Evolutionary conservation across 2,888 invertebrate genomes (phyloP).

Genomic region (Rhingia campestris): DNA sequence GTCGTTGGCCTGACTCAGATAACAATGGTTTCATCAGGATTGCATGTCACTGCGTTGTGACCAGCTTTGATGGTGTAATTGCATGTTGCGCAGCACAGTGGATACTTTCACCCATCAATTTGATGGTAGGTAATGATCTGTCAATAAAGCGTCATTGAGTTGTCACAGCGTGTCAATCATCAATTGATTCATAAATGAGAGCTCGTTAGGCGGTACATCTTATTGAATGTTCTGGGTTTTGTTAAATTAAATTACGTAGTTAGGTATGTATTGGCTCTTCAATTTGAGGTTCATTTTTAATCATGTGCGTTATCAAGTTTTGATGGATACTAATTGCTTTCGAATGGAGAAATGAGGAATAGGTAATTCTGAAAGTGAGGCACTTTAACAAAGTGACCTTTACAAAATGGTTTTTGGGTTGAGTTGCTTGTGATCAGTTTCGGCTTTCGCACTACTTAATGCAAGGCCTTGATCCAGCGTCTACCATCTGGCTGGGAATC

Average conservation of each 20-base stretch:
- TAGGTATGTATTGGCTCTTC: not conserved
- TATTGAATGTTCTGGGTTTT: slow-evolving; percentile 24
- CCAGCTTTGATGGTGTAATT: slow-evolving; percentile 55
- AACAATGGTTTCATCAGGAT: slow-evolving; percentile 32
- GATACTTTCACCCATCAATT: slow-evolving; percentile 67
- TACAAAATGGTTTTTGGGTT: no score
- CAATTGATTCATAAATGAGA: slow-evolving; percentile 60
- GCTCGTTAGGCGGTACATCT: slow-evolving; percentile 39
- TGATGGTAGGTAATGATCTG: slow-evolving; percentile 68
- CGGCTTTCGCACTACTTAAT: no score
- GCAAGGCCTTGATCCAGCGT: no score
- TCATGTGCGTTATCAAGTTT: slow-evolving; percentile 17
- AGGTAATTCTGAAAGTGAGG: no score
- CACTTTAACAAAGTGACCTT: no score
- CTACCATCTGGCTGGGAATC: no score
- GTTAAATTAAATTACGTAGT: slow-evolving; percentile 23
- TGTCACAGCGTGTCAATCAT: slow-evolving; percentile 59
- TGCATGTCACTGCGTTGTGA: slow-evolving; percentile 29
- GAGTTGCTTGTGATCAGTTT: no score
- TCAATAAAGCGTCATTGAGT: slow-evolving; percentile 68
- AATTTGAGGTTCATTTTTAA: slow-evolving; percentile 15
- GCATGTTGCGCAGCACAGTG: slow-evolving; percentile 48
- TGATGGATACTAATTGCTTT: slow-evolving; percentile 1
- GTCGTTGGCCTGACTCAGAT: not conserved
- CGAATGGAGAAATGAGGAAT: no score